Conservation (phyloP, 1,140 invertebrate species). For the Zaprionus taronus region DNA sequence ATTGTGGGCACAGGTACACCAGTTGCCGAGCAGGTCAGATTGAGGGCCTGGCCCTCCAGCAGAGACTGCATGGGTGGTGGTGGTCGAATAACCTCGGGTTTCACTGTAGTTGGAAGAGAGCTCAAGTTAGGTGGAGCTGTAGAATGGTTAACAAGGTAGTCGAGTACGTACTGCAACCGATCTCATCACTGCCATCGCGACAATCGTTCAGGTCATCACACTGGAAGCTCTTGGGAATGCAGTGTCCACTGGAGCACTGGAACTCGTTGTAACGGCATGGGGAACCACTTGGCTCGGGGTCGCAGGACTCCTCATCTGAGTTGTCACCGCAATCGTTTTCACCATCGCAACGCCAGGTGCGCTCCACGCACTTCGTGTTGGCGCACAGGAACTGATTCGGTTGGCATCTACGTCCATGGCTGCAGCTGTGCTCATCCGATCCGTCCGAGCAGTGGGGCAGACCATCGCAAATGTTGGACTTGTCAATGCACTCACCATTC, state of each 20-base stretch:
- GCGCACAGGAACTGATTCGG: constrained; percentile 96
- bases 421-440: constrained; percentile 95
- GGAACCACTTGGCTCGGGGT: constrained; percentile 86
- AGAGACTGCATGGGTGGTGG: constrained; percentile 90
- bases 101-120: constrained; percentile 67
- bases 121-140: not conserved
- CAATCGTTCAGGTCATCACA: constrained; percentile 97
- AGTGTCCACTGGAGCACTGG: constrained; percentile 92
- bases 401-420: constrained; percentile 92
- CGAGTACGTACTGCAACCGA: constrained; percentile 89
- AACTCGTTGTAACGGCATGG: constrained; percentile 93
- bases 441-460: constrained; percentile 92
- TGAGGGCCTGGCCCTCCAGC: constrained; percentile 89
- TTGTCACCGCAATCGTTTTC: constrained; percentile 97
- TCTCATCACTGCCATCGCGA: constrained; percentile 94
- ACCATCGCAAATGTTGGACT: constrained; percentile 92
- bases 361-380: constrained; percentile 95
- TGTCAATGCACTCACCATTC: constrained; percentile 95
- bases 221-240: constrained; percentile 96
- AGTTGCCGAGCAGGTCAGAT: constrained; percentile 93
- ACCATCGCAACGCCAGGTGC: constrained; percentile 95
- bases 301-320: constrained; percentile 91
- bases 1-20: constrained; percentile 96
- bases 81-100: constrained; percentile 88
- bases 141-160: not conserved